Percentiles rank a stretch among this genome's conserved stretches.
These are phyloP conservation scores for Lepidurus couesii DNA, from an alignment of 1,140 invertebrate genomes.

Conservation along the genomic window DNA sequence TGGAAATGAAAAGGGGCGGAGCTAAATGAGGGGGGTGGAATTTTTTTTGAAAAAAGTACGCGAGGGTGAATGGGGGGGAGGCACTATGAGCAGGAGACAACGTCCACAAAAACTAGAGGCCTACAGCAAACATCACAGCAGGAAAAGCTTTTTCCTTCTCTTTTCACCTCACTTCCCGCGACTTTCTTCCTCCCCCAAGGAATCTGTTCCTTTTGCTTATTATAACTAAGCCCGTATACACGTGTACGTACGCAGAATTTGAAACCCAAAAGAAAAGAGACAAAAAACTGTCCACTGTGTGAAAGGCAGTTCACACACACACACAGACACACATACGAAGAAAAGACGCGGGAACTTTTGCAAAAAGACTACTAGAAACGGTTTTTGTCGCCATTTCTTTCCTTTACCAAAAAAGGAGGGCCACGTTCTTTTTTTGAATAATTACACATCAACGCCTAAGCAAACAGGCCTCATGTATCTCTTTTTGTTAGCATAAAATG, in stretches of 20 bases:
- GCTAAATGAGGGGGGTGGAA: background rate
- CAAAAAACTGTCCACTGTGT: background rate
- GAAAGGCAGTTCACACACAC: background rate
- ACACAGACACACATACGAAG: background rate
- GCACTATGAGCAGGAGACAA: slow-evolving; percentile 18
- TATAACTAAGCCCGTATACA: slow-evolving; percentile 15
- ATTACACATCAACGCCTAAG: background rate
- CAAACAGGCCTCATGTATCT: slow-evolving; percentile 4
- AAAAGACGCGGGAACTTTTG: background rate
- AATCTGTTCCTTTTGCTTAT: background rate
- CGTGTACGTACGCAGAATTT: background rate
- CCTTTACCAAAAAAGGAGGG: background rate
- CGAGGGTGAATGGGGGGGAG: background rate
- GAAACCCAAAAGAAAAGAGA: background rate
- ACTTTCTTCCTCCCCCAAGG: background rate
- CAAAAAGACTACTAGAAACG: background rate
- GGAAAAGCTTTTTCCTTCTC: background rate
- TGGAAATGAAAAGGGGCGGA: background rate
- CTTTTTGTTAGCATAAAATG: background rate
- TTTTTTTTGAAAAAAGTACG: background rate
- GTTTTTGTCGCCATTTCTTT: background rate
- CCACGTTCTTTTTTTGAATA: background rate
- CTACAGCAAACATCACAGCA: slow-evolving; percentile 21
- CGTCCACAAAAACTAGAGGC: slow-evolving; percentile 19
- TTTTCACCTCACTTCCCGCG: background rate